phyloP scores from a whole-genome alignment of 2,797 vertebrate species.

The Phrynocephalus forsythii region DNA sequence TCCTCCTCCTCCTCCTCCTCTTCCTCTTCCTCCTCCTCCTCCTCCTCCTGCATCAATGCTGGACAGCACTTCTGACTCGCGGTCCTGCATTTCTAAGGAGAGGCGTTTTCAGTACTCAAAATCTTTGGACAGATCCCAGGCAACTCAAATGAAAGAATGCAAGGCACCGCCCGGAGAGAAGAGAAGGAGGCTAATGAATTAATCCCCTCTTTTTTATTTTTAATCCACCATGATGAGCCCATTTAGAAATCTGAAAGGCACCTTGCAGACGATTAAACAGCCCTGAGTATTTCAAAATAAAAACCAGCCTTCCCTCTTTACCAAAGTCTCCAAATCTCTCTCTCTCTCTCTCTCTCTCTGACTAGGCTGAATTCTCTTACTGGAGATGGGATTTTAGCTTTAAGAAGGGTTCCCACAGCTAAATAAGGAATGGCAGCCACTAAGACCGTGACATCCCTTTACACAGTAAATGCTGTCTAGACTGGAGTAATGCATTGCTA shows the following conservation, averaged over 20 bases:
- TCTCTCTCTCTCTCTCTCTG: too few species aligned
- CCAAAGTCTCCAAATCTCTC: neutral
- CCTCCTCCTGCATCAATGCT: neutral
- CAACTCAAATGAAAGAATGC: neutral
- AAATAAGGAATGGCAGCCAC: neutral
- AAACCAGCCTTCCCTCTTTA: neutral
- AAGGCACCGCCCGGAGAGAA: neutral
- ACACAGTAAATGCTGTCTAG: neutral
- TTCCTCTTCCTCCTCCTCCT: too few species aligned
- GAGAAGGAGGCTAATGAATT: neutral
- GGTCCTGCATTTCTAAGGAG: too few species aligned
- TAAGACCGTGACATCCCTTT: neutral
- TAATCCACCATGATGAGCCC: neutral
- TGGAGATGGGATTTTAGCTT: neutral
- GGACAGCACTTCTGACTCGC: neutral
- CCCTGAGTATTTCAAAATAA: neutral
- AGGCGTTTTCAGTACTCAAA: slow-evolving; percentile 34
- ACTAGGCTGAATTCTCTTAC: neutral
- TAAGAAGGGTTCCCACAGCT: neutral
- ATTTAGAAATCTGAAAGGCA: neutral
- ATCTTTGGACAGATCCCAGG: slow-evolving; percentile 29
- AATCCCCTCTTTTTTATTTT: neutral
- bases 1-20: neutral
- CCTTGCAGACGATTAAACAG: neutral
- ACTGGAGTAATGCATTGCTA: neutral